Evolutionary conservation across 2,888 invertebrate genomes (phyloP), one percentile per base, ranked within the genome.

Genomic region (Melitaea athalia): DNA sequence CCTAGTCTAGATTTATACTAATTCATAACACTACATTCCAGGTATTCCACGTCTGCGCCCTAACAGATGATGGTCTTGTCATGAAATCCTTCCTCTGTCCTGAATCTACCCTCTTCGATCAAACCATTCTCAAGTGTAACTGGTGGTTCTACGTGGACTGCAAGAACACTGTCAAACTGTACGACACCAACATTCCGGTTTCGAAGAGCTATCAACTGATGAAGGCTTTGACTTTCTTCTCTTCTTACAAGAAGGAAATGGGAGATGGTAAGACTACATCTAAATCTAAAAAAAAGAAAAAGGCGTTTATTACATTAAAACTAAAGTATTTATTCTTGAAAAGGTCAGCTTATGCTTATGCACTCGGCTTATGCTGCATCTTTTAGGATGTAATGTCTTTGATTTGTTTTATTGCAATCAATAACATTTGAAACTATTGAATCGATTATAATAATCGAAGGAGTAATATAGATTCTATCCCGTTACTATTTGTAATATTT

Each of bases 111-210:
- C 93, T 98, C 64, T 98, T 98, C 87, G 98, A 98, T 81, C 98
- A 98, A 86, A 97, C 97, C 31, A 96, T 98, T 73, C 93, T 98
- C 6, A 97, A 97, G 83, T 98, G 98, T 87, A 98, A 98, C 85
- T 98, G 97, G 97, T 98, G 97, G 97, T 97, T 98, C 92, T 98
- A 97, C 85, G 97, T 98, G 0, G 97, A 98, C 83, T 98, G 98
- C 87, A 96, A 96, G 85, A 94, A 95, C 66, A 97, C 97, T 31
- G 95, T 94, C 77, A 95, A 94, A 74, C 91, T 97, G 38, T 98
- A 97, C 84, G 97, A 97, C 79, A 97, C 97, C 14, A 98, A 98
- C 84, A 97, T 97, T 72, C 97, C 97, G 0, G 96, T 98, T 63
- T 97, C 97, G 43, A 97, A 98, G 88, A 97, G 97, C 85, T 98